Percentiles rank a stretch among this genome's conserved stretches.
Evolutionary conservation across 1,140 invertebrate genomes (phyloP).

Genomic region (Leptinotarsa texana): DNA sequence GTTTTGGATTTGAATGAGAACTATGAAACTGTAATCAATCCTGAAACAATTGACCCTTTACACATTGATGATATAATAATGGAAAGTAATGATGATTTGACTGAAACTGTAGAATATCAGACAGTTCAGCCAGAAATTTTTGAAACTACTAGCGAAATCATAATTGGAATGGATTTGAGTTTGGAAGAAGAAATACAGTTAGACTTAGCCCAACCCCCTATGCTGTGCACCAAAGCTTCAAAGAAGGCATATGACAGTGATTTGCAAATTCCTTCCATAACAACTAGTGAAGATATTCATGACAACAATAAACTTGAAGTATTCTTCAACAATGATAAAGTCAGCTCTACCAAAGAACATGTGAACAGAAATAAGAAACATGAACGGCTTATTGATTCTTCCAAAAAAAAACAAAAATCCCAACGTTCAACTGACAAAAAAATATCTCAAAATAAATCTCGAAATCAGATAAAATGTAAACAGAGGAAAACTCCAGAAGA

Average conservation of each 20-base stretch:
- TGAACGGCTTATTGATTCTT: conserved; percentile 15
- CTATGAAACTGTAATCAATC: conserved; percentile 32
- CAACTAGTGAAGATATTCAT: conserved; percentile 27
- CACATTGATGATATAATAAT: not conserved
- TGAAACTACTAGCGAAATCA: conserved; percentile 26
- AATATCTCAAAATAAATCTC: conserved; percentile 14
- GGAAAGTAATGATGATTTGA: not conserved
- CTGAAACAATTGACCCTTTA: conserved; percentile 9
- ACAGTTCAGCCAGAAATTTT: conserved; percentile 1
- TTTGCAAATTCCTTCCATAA: conserved; percentile 32
- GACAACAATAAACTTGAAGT: not conserved
- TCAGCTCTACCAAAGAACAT: conserved; percentile 22
- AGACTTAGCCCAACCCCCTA: conserved; percentile 21
- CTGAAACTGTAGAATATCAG: conserved; percentile 1
- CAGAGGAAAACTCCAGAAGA: conserved; percentile 26
- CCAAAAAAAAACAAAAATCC: conserved; percentile 18
- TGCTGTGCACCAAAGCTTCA: conserved; percentile 42
- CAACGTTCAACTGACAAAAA: conserved; percentile 28
- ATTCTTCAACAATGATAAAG: conserved; percentile 15
- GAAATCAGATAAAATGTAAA: conserved; percentile 29
- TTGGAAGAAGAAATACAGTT: conserved; percentile 34
- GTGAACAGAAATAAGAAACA: not conserved
- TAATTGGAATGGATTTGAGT: conserved; percentile 30
- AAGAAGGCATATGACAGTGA: conserved; percentile 43
- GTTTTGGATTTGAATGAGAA: conserved; percentile 47